Conservation (phyloP, 2,113 vertebrate genomes). For the Pongo pygmaeus region DNA sequence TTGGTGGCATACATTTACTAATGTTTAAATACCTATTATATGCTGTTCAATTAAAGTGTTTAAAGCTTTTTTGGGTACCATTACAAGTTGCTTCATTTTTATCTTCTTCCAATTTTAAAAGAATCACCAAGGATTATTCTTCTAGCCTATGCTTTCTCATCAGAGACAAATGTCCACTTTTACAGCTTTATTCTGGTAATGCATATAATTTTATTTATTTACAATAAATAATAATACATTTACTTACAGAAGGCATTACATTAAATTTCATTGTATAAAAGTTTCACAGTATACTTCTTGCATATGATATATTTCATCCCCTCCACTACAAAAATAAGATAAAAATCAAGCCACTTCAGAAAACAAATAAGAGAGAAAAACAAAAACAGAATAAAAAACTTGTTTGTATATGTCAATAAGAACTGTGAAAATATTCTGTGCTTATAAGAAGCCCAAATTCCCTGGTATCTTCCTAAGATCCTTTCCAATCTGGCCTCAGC, state of each 20-base stretch:
- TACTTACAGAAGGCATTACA: not conserved
- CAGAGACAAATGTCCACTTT: not conserved
- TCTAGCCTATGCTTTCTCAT: not conserved
- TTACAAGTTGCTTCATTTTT: not conserved
- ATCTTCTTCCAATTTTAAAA: constrained; percentile 22
- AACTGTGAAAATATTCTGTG: not conserved
- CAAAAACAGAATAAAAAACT: not conserved
- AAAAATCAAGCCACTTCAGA: not conserved
- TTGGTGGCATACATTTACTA: not conserved
- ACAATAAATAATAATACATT: not conserved
- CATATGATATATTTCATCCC: not conserved
- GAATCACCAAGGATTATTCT: not conserved
- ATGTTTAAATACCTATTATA: not conserved
- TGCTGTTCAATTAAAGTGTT: not conserved
- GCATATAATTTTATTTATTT: not conserved
- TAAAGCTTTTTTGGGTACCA: not conserved
- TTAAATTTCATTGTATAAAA: not conserved
- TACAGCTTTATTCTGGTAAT: not conserved
- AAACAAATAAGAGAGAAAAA: not conserved
- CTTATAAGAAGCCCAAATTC: not conserved
- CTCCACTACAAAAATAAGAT: not conserved
- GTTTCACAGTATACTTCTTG: not conserved
- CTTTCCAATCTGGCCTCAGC: not conserved
- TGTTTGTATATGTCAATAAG: not conserved
- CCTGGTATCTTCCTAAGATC: not conserved